Percentiles rank a stretch among this genome's conserved stretches.
These are phyloP conservation scores for Myiagra hebetior DNA, from an alignment of 2,113 vertebrate species.

Conservation along the genomic window DNA sequence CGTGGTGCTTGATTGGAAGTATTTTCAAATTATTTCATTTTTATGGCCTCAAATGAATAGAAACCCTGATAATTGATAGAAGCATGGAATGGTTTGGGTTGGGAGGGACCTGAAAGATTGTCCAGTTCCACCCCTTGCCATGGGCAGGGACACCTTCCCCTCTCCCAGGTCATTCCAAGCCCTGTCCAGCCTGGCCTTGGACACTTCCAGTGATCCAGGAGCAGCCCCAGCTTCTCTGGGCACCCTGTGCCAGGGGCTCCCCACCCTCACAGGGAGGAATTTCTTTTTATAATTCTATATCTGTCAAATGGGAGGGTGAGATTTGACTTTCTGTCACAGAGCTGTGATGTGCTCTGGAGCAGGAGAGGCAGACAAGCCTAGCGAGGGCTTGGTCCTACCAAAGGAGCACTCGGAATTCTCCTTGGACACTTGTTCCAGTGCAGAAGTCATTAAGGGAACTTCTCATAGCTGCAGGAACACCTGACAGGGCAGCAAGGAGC, in stretches of 20 bases:
- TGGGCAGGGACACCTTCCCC: neutral
- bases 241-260: neutral
- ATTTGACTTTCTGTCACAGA: rapidly evolving
- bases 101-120: neutral
- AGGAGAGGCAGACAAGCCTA: neutral
- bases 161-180: rapidly evolving
- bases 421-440: rapidly evolving
- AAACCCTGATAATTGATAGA: neutral
- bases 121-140: neutral
- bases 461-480: neutral
- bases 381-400: neutral
- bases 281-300: neutral
- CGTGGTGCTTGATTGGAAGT: rapidly evolving
- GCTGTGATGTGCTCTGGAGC: rapidly evolving
- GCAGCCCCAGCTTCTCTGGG: neutral
- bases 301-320: neutral
- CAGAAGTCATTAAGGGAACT: neutral
- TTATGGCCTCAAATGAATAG: neutral
- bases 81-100: neutral
- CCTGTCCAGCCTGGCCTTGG: neutral
- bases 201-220: neutral
- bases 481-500: neutral
- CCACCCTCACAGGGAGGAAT: neutral
- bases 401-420: rapidly evolving
- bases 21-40: rapidly evolving